Conservation (phyloP, 1,140 invertebrate species). For the Halictus rubicundus region DNA sequence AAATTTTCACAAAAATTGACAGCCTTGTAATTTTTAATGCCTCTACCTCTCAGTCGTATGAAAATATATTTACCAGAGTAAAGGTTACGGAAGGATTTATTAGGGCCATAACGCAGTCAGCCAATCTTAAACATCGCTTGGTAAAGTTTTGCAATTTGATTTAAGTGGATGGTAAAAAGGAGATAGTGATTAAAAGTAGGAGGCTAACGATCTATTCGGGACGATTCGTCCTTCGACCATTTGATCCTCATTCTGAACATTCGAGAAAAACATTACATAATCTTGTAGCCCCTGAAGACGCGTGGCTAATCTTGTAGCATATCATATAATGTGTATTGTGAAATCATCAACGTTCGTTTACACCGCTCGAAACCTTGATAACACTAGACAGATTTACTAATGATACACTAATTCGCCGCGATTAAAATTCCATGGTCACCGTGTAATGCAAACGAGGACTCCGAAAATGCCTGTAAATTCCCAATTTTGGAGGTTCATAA, state of each 20-base stretch:
- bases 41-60: no score
- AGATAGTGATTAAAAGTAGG: background rate
- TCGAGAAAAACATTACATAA: constrained; percentile 10
- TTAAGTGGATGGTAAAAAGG: background rate
- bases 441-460: background rate
- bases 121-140: background rate
- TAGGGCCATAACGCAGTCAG: no score
- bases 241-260: background rate
- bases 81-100: no score
- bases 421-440: background rate
- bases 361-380: background rate
- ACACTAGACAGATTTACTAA: background rate
- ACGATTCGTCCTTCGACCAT: background rate
- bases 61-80: no score
- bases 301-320: background rate
- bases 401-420: constrained; percentile 12
- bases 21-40: no score
- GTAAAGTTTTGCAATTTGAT: background rate
- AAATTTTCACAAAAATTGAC: no score
- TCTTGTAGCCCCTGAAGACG: background rate
- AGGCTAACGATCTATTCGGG: background rate
- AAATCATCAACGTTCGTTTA: constrained; percentile 26
- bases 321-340: constrained; percentile 29
- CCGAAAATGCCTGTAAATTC: background rate
- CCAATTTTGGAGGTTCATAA: background rate